A percentile compares a stretch with the other conserved stretches of the same genome.
Evolutionary conservation across 2,113 vertebrate genomes (phyloP).

Genomic region (Madoqua kirkii): DNA sequence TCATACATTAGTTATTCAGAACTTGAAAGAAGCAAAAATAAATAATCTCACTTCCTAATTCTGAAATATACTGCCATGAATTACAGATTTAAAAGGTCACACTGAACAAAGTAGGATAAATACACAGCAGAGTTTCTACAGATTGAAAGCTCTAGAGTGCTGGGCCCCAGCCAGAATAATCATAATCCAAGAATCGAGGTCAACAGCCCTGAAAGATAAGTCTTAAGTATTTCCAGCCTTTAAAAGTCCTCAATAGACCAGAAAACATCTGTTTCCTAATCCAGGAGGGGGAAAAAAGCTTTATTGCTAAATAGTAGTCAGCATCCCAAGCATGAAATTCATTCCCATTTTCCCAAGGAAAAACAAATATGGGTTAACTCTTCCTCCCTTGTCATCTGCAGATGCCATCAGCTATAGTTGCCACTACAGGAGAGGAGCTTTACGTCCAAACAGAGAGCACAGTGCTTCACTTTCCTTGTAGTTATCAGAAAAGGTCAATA

Average conservation of each 20-base stretch:
- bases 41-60: constrained; percentile 17
- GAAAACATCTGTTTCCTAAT: constrained; percentile 67
- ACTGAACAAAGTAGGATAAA: constrained; percentile 51
- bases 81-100: constrained; percentile 60
- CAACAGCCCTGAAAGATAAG: constrained; percentile 54
- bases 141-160: constrained; percentile 52
- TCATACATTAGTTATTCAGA: neutral
- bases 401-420: neutral
- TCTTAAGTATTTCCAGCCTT: constrained; percentile 43
- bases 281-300: neutral
- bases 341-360: neutral
- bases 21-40: neutral
- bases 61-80: constrained; percentile 8
- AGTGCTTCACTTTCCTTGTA: neutral
- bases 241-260: constrained; percentile 49
- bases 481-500: neutral
- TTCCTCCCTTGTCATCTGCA: neutral
- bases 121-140: constrained; percentile 36
- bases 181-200: constrained; percentile 64
- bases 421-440: neutral
- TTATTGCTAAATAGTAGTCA: constrained; percentile 37
- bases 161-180: constrained; percentile 23
- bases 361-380: neutral
- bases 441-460: neutral
- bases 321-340: constrained; percentile 1